Evolutionary conservation across 1,140 invertebrate species (phyloP).

Genomic region (Solenopsis fugax): DNA sequence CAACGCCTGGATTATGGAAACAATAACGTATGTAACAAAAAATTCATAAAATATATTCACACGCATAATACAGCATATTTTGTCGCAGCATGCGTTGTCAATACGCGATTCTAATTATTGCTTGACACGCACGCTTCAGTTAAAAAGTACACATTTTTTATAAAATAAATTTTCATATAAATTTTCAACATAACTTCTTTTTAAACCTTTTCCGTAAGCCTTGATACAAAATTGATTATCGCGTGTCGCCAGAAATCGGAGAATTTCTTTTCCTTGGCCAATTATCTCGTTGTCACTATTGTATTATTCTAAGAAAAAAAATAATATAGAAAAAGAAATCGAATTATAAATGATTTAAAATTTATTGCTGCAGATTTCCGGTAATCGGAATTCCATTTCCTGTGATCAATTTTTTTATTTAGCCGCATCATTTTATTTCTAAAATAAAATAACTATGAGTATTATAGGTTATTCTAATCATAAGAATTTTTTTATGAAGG

Average conservation of each 20-base stretch:
- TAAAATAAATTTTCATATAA: slow-evolving; percentile 40
- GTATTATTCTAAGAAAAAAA: slow-evolving; percentile 4
- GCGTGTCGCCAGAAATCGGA: neutral
- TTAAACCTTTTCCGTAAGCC: neutral
- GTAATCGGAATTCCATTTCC: neutral
- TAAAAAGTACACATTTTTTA: slow-evolving; percentile 10
- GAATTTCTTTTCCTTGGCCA: neutral
- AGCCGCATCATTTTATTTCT: neutral
- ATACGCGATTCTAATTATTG: slow-evolving; percentile 57
- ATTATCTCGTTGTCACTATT: neutral
- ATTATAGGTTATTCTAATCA: neutral
- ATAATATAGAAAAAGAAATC: neutral
- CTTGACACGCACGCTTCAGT: slow-evolving; percentile 27
- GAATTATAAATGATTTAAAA: neutral
- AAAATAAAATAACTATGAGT: neutral
- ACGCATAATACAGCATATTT: slow-evolving; percentile 16
- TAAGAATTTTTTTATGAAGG: neutral
- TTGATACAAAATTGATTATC: slow-evolving; percentile 5
- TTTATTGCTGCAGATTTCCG: neutral
- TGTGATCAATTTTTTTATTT: slow-evolving; percentile 8
- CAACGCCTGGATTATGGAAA: slow-evolving; percentile 20
- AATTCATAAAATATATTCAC: slow-evolving; percentile 42
- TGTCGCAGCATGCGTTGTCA: slow-evolving; percentile 25
- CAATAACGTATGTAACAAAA: slow-evolving; percentile 5
- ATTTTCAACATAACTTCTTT: neutral